These are phyloP conservation scores for Grammomys dolichurus DNA, from an alignment of 2,113 vertebrate species.

Conservation along the genomic window DNA sequence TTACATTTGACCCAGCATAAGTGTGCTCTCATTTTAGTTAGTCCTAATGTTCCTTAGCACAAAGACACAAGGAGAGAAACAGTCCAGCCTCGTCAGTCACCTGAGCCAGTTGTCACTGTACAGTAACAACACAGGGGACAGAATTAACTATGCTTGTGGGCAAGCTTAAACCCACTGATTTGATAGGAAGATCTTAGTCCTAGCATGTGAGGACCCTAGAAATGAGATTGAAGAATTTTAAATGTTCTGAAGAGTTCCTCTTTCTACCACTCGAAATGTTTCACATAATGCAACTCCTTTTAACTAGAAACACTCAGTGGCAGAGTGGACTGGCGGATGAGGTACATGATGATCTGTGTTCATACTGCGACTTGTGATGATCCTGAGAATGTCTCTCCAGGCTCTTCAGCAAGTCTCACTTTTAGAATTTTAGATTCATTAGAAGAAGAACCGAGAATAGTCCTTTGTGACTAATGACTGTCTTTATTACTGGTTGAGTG, in stretches of 20 bases:
- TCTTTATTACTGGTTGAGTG: background rate
- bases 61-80: background rate
- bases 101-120: background rate
- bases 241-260: background rate
- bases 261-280: background rate
- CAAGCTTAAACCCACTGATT: background rate
- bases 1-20: background rate
- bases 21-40: too few relatives aligned
- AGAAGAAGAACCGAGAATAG: background rate
- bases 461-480: background rate
- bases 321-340: background rate
- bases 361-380: background rate
- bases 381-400: background rate
- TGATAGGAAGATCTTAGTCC: background rate
- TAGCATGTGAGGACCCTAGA: background rate
- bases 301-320: background rate
- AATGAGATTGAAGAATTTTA: background rate
- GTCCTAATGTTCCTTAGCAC: background rate
- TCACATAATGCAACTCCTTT: background rate
- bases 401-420: background rate
- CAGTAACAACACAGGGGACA: background rate
- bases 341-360: background rate
- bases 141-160: background rate
- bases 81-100: background rate
- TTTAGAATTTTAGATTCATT: conserved; percentile 1